A percentile compares a stretch with the other conserved stretches of the same genome.
These are phyloP conservation scores for Oscheius myriophilus DNA, from an alignment of 2,888 invertebrate genomes.

Conservation along the genomic window DNA sequence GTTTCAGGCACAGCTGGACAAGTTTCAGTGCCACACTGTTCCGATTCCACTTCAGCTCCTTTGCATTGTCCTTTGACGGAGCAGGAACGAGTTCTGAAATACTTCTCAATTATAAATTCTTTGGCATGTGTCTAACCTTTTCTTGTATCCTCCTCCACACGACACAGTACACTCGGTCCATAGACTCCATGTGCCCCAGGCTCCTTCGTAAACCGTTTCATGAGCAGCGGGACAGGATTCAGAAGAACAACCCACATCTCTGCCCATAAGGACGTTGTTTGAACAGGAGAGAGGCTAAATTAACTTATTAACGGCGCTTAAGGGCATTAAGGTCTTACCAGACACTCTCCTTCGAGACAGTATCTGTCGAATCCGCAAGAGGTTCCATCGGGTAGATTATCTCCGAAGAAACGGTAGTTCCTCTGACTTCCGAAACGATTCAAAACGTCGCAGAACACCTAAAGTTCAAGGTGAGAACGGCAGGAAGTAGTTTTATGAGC, in stretches of 20 bases:
- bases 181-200: slow-evolving; percentile 62
- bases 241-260: slow-evolving; percentile 62
- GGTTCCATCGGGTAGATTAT: slow-evolving; percentile 70
- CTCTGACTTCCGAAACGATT: slow-evolving; percentile 59
- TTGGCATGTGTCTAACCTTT: slow-evolving; percentile 34
- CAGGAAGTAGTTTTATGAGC: too few species aligned
- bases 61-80: slow-evolving; percentile 60
- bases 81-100: slow-evolving; percentile 51
- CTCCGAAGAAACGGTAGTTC: slow-evolving; percentile 70
- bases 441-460: slow-evolving; percentile 70
- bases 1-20: slow-evolving; percentile 51
- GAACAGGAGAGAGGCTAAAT: slow-evolving; percentile 63
- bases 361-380: slow-evolving; percentile 68
- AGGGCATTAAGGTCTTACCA: slow-evolving; percentile 52
- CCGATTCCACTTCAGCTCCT: slow-evolving; percentile 58
- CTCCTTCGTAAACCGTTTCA: slow-evolving; percentile 37
- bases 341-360: slow-evolving; percentile 69
- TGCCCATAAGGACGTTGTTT: slow-evolving; percentile 57
- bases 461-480: slow-evolving; percentile 5
- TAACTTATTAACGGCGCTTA: too few species aligned
- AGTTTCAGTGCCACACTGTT: slow-evolving; percentile 50
- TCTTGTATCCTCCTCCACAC: slow-evolving; percentile 65
- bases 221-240: slow-evolving; percentile 47
- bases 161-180: slow-evolving; percentile 62
- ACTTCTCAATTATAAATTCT: background rate